Base-by-base conservation (phyloP, 2,797 vertebrate genomes). In the Orestias chungarensis region DNA sequence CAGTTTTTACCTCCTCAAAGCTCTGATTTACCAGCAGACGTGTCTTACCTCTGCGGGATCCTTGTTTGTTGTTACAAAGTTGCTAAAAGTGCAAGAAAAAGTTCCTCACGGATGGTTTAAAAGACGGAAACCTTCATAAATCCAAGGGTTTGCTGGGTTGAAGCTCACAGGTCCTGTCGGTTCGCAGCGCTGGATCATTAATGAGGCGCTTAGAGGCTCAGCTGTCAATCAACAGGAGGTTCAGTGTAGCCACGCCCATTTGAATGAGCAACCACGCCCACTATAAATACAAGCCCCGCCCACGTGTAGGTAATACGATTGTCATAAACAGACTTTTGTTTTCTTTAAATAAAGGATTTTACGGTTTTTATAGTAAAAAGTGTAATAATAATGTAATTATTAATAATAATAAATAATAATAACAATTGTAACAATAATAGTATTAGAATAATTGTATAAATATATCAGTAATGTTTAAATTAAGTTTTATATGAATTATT, bases 181-280 rank as follows among this genome's bases (percentile, higher is more conserved):
- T 66, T 67, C 64, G 54, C 46, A 17, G 43, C 9, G 66, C 54
- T 1, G 79, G 66, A 70, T 47, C 66, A 42, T 57, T 71, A 9
- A 74, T 68, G 50, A 78, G 59, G 79, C 17, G 35, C 59, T 86
- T 85, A 87, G 64, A 81, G 31, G 84, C 88, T 86, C 82, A 82
- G 68, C 84, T 64, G 89, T 89, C 88, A 87, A 82, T 92, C 89
- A 87, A 59, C 54, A 43, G 50, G n/a, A 79, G 70, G 83, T 11
- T 2, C 0, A 0, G 4, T 0, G 11, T 20, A 7, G 3, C 25
- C 50, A 17, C 67, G 67, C 67, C 67, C 18, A 29, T 1, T 2
- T 0, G 1, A 0, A 4, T 4, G 0, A 8, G 8, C 18, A 29
- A 5, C 10, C 11, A 38, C 67, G 17, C 67, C 67, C 49, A 40